Evolutionary conservation across 2,797 vertebrate genomes (phyloP).

Genomic region (Trichosurus vulpecula): DNA sequence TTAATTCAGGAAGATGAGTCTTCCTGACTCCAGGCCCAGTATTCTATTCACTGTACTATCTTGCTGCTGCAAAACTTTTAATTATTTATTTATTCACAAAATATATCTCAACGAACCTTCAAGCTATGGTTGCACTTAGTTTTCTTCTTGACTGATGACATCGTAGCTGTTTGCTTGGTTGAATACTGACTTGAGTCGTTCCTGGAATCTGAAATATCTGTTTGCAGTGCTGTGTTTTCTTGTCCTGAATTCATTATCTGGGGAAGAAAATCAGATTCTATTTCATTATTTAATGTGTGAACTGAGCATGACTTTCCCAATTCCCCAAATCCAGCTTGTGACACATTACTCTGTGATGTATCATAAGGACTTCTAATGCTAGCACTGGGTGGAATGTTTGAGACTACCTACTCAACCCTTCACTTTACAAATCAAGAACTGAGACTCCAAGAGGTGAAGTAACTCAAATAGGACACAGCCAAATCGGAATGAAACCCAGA

Average conservation of each 20-base stretch:
- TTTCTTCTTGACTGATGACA: constrained; percentile 52
- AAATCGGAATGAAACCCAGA: background rate
- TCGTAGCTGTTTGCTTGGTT: constrained; percentile 49
- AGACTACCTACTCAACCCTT: background rate
- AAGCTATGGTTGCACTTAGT: constrained; percentile 63
- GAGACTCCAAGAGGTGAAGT: background rate
- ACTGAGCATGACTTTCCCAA: background rate
- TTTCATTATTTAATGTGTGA: background rate
- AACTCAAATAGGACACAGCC: background rate
- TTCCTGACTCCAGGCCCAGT: background rate
- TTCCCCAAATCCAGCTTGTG: background rate
- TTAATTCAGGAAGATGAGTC: background rate
- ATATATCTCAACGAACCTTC: constrained; percentile 79
- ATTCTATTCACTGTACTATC: background rate
- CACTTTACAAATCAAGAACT: background rate
- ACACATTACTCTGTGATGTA: too few relatives aligned
- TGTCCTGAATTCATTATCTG: constrained; percentile 61
- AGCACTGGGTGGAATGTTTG: background rate
- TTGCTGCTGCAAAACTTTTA: background rate
- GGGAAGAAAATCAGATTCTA: constrained; percentile 18
- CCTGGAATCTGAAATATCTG: background rate
- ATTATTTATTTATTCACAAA: constrained; percentile 14
- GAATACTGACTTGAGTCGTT: constrained; percentile 60
- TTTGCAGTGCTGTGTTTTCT: constrained; percentile 54
- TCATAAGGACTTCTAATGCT: background rate